These are phyloP conservation scores for Habropoda laboriosa DNA, from an alignment of 1,140 invertebrate species.

Conservation along the genomic window DNA sequence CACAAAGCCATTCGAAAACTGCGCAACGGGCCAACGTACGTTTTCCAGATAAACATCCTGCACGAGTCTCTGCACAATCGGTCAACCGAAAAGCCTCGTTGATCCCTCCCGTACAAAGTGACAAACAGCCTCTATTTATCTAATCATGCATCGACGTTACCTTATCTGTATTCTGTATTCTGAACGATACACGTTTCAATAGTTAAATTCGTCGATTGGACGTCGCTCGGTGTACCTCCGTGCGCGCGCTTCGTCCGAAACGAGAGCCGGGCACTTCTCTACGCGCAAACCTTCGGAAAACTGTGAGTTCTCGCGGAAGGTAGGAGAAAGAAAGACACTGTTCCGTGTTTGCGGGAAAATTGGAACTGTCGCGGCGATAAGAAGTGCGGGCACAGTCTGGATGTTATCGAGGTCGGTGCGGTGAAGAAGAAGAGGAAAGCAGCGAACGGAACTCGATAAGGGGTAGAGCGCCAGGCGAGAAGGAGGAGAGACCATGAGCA, in stretches of 20 bases:
- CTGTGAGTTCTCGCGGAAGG: too few species aligned
- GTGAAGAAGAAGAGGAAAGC: constrained; percentile 5
- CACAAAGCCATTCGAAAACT: too few species aligned
- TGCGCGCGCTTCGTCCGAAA: background rate
- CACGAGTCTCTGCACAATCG: background rate
- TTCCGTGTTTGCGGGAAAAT: too few species aligned
- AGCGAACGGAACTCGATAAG: constrained; percentile 34
- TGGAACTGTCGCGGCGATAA: constrained; percentile 46
- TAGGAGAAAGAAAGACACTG: too few species aligned
- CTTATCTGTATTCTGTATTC: too few species aligned
- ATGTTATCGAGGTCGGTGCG: constrained; percentile 31
- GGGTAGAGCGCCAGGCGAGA: background rate
- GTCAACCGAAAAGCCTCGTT: background rate
- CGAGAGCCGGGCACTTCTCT: background rate
- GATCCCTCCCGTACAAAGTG: background rate
- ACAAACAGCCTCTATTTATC: constrained; percentile 11
- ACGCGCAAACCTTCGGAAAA: too few species aligned
- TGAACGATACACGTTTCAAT: too few species aligned
- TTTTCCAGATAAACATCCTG: background rate
- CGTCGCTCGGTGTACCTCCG: background rate
- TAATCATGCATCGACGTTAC: constrained; percentile 7
- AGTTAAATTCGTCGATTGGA: background rate
- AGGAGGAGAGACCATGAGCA: constrained; percentile 68
- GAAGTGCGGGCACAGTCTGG: constrained; percentile 6
- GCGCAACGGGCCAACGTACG: background rate